phyloP scores from a whole-genome alignment of 2,113 vertebrate species.

The Callipepla californica region DNA sequence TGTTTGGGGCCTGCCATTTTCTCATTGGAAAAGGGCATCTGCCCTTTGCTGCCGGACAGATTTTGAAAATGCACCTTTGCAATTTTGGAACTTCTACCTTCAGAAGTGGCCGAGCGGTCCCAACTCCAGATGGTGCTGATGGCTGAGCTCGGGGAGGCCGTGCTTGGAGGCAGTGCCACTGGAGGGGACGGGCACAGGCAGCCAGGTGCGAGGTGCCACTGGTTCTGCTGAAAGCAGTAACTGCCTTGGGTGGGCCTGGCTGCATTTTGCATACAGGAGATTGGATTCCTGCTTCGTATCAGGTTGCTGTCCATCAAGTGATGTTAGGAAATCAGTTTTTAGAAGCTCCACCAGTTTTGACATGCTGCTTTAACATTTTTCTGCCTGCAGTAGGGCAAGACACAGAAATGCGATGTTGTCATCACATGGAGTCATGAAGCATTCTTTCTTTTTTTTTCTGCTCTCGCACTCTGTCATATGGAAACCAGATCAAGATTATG shows the following conservation, averaged over 20 bases:
- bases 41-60: not conserved
- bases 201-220: not conserved
- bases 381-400: slow-evolving; percentile 65
- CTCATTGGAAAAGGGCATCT: not conserved
- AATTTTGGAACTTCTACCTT: not conserved
- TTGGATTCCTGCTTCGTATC: not conserved
- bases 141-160: fast-evolving
- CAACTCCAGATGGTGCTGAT: not conserved
- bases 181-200: not conserved
- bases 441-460: not conserved
- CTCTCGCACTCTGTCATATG: slow-evolving; percentile 63
- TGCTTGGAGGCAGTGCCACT: not conserved
- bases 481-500: slow-evolving; percentile 72
- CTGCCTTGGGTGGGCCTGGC: not conserved
- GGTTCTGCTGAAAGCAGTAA: not conserved
- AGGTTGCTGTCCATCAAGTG: slow-evolving; percentile 38
- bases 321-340: slow-evolving; percentile 27
- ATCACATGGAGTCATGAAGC: slow-evolving; percentile 38
- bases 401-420: slow-evolving; percentile 59
- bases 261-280: slow-evolving; percentile 35
- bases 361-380: slow-evolving; percentile 63
- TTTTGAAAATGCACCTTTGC: not conserved
- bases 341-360: slow-evolving; percentile 57
- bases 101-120: not conserved
- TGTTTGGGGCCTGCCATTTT: not conserved